Base-by-base conservation (phyloP, 2,888 invertebrate species). In the Trichacis sp. region DNA sequence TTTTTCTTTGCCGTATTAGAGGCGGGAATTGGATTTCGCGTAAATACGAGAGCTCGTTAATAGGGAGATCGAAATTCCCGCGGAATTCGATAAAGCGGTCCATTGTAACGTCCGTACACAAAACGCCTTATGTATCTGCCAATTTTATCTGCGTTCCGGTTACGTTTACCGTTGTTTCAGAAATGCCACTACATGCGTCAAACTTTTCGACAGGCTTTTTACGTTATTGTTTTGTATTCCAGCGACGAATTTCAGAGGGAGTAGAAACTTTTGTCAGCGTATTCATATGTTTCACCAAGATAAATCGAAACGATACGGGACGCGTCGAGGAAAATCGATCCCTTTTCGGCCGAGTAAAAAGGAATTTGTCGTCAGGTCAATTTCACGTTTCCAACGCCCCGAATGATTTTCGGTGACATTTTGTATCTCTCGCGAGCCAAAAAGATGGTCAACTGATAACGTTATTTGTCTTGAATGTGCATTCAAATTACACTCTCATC, bases 81-180 rank as follows among this genome's bases (percentile, higher is more conserved):
- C 53, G 54, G 51, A 49, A 36, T 53, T 59, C 48, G 47, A 33
- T 6, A 33, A 33, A 33, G 36, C 24, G 47, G 57, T 56, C 63
- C 59, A 58, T 66, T 65, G 57, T 56, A 54, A 47, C 53, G 33
- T 42, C 56, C 53, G 49, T n/a, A n/a, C 33, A 55, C 61, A 51
- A 57, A 59, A 55, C 60, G 43, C 59, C 67, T 67, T 67, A 63
- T 67, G 63, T 63, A 67, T 63, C 62, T 59, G 59, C 66, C 67
- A 64, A 60, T 67, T 63, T 64, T 60, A 67, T 67, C 63, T 67
- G 24, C 24, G 24, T 63, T 62, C 50, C 56, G 59, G 56, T 50
- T 61, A 57, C 58, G 43, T 42, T 57, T 36, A 38, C 45, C 40
- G 52, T 61, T 59, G 45, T 59, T 67, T 55, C 36, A 14, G 14